A percentile compares a stretch with the other conserved stretches of the same genome.
These are phyloP conservation scores for Lathamus discolor DNA, from an alignment of 2,113 vertebrate genomes.

Conservation along the genomic window DNA sequence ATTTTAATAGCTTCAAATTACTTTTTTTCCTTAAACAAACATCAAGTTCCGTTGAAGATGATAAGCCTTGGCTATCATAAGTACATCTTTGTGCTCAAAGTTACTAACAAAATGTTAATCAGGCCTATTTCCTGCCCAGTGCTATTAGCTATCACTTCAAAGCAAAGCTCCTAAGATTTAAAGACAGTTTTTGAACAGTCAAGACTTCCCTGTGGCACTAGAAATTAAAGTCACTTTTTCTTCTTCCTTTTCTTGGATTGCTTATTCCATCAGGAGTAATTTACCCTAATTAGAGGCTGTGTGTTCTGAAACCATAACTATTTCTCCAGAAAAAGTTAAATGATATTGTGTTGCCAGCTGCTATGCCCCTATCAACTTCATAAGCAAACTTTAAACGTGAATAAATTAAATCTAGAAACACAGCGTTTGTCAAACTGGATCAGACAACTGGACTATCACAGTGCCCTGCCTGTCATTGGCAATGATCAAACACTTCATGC, in stretches of 20 bases:
- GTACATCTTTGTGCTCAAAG: constrained; percentile 57
- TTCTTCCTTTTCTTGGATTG: constrained; percentile 55
- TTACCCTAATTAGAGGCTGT: constrained; percentile 71
- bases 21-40: constrained; percentile 32
- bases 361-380: constrained; percentile 34
- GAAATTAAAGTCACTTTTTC: constrained; percentile 69
- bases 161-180: constrained; percentile 58
- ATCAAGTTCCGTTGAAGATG: constrained; percentile 45
- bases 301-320: constrained; percentile 62
- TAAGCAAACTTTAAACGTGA: constrained; percentile 49
- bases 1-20: constrained; percentile 66
- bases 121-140: constrained; percentile 55
- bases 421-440: constrained; percentile 26
- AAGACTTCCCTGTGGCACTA: constrained; percentile 55
- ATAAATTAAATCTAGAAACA: constrained; percentile 26
- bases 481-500: background rate
- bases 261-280: constrained; percentile 74
- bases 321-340: constrained; percentile 64
- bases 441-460: background rate
- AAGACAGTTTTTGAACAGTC: constrained; percentile 62
- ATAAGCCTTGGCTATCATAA: constrained; percentile 49
- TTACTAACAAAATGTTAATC: constrained; percentile 70
- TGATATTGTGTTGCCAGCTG: background rate
- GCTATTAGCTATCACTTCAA: constrained; percentile 66
- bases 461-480: background rate